Evolutionary conservation across 1,140 invertebrate genomes (phyloP).

Genomic region (Orussus abietinus): DNA sequence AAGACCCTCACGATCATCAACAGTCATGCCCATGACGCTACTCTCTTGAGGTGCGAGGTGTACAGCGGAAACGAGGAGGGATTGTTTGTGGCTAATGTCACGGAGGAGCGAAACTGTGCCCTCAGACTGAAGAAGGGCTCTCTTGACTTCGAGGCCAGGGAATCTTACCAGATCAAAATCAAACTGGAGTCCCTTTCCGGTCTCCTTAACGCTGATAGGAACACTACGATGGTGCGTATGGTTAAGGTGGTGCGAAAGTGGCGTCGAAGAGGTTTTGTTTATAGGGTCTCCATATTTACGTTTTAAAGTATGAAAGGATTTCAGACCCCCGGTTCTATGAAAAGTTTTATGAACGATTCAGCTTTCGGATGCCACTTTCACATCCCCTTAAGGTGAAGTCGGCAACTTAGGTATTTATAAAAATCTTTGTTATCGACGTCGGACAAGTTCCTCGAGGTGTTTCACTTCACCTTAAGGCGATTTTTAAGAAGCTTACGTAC

Average conservation of each 20-base stretch:
- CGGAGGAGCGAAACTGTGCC: slow-evolving; percentile 75
- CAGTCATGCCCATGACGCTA: slow-evolving; percentile 61
- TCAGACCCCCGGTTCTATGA: too few species aligned
- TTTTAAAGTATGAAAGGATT: too few species aligned
- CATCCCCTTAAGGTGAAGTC: too few species aligned
- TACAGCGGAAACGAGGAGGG: slow-evolving; percentile 66
- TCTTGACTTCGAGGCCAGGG: slow-evolving; percentile 72
- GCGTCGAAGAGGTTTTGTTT: too few species aligned
- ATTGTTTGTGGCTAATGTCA: slow-evolving; percentile 69
- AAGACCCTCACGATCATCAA: slow-evolving; percentile 73
- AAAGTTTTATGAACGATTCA: too few species aligned
- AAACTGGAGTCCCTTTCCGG: slow-evolving; percentile 72
- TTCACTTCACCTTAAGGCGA: too few species aligned
- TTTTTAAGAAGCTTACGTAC: neutral
- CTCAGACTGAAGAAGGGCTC: slow-evolving; percentile 63
- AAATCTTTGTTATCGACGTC: too few species aligned
- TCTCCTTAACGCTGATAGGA: slow-evolving; percentile 70
- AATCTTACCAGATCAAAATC: slow-evolving; percentile 72
- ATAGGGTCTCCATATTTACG: too few species aligned
- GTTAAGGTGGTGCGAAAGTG: too few species aligned
- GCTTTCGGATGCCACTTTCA: too few species aligned
- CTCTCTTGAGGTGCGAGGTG: slow-evolving; percentile 71
- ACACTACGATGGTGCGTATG: slow-evolving; percentile 59
- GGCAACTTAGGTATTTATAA: too few species aligned
- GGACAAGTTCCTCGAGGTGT: too few species aligned